A percentile compares a stretch with the other conserved stretches of the same genome.
Evolutionary conservation across 2,797 vertebrate genomes (phyloP).

Genomic region (Tangara arthus): DNA sequence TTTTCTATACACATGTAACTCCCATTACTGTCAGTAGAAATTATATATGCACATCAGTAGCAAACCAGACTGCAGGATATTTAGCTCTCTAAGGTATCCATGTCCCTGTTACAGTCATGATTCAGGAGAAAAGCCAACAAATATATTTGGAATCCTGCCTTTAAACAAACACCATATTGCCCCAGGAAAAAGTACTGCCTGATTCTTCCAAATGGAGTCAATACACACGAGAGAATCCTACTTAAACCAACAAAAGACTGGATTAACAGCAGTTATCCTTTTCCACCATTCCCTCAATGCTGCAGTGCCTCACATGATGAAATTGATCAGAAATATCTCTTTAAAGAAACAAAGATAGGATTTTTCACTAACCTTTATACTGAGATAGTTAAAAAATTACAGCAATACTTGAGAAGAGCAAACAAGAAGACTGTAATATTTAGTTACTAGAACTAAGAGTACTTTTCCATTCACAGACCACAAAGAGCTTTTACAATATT

Average conservation of each 20-base stretch:
- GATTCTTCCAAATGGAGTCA: neutral
- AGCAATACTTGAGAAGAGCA: neutral
- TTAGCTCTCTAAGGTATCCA: conserved; percentile 53
- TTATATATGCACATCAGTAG: conserved; percentile 57
- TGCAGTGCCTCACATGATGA: neutral
- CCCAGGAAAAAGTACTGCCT: neutral
- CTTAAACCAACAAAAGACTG: neutral
- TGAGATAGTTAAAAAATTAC: neutral
- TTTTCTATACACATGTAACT: conserved; percentile 56
- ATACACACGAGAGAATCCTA: neutral
- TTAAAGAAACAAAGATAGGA: neutral
- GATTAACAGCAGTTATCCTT: conserved; percentile 6
- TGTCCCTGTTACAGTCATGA: conserved; percentile 39
- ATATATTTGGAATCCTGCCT: conserved; percentile 47
- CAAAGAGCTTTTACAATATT: conserved; percentile 8
- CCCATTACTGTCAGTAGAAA: conserved; percentile 59
- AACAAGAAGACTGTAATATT: neutral
- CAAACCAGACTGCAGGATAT: conserved; percentile 56
- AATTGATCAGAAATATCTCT: neutral
- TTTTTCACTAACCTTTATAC: neutral
- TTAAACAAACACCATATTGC: conserved; percentile 33
- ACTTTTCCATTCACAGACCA: conserved; percentile 24
- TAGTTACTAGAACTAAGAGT: neutral
- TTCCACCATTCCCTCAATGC: neutral
- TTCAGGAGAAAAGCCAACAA: conserved; percentile 54